Percentiles rank a stretch among this genome's conserved stretches.
These are phyloP conservation scores for Mugil cephalus DNA, from an alignment of 2,113 vertebrate species.

Conservation along the genomic window DNA sequence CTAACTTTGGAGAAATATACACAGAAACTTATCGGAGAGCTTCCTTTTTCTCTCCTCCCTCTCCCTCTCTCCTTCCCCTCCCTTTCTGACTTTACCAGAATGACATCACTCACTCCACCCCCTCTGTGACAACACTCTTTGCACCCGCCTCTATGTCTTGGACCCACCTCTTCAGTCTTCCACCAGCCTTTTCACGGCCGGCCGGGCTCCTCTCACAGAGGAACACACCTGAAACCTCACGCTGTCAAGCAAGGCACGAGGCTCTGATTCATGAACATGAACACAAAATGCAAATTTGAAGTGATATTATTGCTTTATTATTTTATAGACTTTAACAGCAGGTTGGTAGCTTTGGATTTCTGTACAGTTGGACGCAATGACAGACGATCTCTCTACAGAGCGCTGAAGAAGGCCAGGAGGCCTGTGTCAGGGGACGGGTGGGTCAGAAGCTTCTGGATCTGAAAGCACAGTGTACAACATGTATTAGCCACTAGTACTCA, in stretches of 20 bases:
- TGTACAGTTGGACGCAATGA: conserved; percentile 22
- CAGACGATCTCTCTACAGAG: conserved; percentile 67
- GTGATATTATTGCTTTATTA: conserved; percentile 63
- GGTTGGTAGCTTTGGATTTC: conserved; percentile 2
- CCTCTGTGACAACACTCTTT: conserved; percentile 62
- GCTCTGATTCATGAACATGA: conserved; percentile 2
- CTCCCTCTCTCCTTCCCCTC: conserved; percentile 73
- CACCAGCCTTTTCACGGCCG: neutral
- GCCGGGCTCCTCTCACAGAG: neutral
- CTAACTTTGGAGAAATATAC: conserved; percentile 69
- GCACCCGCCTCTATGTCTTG: conserved; percentile 52
- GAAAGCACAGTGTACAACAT: conserved; percentile 36
- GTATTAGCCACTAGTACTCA: neutral
- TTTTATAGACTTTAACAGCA: conserved; percentile 22
- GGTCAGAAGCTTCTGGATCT: conserved; percentile 89
- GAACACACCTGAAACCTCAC: neutral
- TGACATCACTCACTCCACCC: conserved; percentile 79
- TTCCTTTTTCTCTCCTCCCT: conserved; percentile 81
- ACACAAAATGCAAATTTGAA: conserved; percentile 10
- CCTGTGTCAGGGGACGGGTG: conserved; percentile 90
- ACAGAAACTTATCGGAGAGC: conserved; percentile 72
- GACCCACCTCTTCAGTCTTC: conserved; percentile 44
- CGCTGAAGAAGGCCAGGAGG: conserved; percentile 85
- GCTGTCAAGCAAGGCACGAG: neutral
- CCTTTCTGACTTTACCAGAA: conserved; percentile 69